Evolutionary conservation across 2,113 vertebrate species (phyloP).

Genomic region (Paralichthys olivaceus): DNA sequence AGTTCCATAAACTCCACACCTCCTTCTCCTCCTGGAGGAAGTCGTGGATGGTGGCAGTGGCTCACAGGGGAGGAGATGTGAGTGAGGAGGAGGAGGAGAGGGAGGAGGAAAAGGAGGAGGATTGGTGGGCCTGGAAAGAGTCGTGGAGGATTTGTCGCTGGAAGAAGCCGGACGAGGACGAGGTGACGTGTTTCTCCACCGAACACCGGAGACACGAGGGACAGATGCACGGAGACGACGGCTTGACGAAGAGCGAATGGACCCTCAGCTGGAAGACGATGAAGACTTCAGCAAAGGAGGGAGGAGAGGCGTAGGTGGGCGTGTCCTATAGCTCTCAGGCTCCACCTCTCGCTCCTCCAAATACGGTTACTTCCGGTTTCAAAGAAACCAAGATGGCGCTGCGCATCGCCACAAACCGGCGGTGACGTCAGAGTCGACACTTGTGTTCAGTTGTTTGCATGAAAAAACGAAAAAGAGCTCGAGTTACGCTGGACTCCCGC

Average conservation of each 20-base stretch:
- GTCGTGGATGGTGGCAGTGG: constrained; percentile 56
- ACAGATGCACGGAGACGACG: neutral
- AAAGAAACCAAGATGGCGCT: too few species aligned
- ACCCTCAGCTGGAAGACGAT: constrained; percentile 61
- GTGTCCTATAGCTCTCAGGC: too few species aligned
- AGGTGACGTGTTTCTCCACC: constrained; percentile 59
- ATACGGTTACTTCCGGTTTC: too few species aligned
- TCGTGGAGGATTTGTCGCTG: constrained; percentile 69
- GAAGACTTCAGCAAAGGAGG: neutral
- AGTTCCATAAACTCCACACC: constrained; percentile 60
- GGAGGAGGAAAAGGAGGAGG: neutral
- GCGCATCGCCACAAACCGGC: too few species aligned
- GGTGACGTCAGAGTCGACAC: too few species aligned
- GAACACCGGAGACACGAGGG: constrained; percentile 33
- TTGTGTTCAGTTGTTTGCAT: too few species aligned
- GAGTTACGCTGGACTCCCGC: too few species aligned
- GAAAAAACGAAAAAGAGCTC: too few species aligned
- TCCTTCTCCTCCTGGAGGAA: constrained; percentile 64
- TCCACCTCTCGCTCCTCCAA: too few species aligned
- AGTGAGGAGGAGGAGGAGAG: constrained; percentile 1
- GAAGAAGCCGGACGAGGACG: constrained; percentile 43
- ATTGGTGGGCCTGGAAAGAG: constrained; percentile 59
- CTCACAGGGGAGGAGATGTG: constrained; percentile 38
- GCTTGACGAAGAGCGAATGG: constrained; percentile 38
- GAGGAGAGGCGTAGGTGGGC: neutral